These are phyloP conservation scores for Tiliacea citrago DNA, from an alignment of 2,888 invertebrate genomes.

Conservation along the genomic window DNA sequence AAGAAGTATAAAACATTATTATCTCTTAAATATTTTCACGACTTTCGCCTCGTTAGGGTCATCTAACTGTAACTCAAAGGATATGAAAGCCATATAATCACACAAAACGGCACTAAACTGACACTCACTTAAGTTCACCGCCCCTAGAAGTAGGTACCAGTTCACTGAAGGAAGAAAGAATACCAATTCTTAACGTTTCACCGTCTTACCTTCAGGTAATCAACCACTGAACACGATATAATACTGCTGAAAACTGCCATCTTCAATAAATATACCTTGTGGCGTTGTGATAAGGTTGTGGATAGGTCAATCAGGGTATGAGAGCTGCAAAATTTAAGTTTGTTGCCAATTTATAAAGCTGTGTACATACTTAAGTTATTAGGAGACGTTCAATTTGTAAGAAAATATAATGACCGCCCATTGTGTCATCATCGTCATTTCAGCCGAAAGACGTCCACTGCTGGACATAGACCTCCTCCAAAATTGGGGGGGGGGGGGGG, in stretches of 20 bases:
- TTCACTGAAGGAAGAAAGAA: conserved; percentile 61
- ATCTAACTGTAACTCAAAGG: neutral
- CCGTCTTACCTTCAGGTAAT: conserved; percentile 81
- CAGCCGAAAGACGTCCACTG: no score
- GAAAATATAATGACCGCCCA: neutral
- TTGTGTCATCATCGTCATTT: no score
- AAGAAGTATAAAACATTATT: neutral
- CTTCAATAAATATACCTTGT: conserved; percentile 46
- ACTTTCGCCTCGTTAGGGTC: neutral
- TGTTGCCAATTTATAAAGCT: conserved; percentile 38
- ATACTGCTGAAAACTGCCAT: neutral
- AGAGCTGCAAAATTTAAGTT: conserved; percentile 3
- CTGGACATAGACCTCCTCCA: no score
- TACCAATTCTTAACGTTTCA: conserved; percentile 69
- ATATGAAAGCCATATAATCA: conserved; percentile 16
- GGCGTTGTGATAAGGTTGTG: neutral
- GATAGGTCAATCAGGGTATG: neutral
- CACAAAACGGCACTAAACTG: conserved; percentile 29
- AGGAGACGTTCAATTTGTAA: conserved; percentile 16
- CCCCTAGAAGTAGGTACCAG: conserved; percentile 34
- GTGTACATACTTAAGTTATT: conserved; percentile 39
- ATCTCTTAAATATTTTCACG: neutral
- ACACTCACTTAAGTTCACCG: conserved; percentile 42
- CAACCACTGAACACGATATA: conserved; percentile 67
- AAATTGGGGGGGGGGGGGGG: no score